Conservation (phyloP, 2,113 vertebrate species). For the Zosterops japonicus region DNA sequence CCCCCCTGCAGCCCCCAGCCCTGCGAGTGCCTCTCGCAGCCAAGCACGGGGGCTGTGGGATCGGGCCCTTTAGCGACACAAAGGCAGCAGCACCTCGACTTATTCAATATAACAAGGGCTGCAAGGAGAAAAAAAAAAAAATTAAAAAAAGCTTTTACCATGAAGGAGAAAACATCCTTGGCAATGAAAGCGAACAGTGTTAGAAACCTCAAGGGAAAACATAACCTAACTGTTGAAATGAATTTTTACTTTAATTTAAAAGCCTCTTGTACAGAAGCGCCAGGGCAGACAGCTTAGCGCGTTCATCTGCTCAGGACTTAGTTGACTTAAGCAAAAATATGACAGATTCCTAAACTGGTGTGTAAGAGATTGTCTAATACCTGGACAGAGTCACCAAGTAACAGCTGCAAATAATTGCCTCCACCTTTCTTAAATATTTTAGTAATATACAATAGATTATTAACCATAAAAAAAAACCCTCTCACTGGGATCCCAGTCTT, state of each 20-base stretch:
- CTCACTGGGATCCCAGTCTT: background rate
- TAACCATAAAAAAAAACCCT: background rate
- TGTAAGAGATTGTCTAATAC: background rate
- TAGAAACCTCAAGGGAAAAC: conserved; percentile 62
- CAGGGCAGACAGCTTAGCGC: background rate
- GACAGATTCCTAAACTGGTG: background rate
- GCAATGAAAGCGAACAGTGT: conserved; percentile 4
- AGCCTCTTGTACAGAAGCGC: background rate
- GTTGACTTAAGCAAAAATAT: conserved; percentile 39
- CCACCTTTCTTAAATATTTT: background rate
- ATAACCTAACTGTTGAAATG: conserved; percentile 32
- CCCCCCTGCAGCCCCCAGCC: background rate
- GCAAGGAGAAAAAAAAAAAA: background rate
- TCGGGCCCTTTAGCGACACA: fast-evolving
- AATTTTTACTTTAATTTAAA: conserved; percentile 61
- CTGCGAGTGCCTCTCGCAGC: background rate
- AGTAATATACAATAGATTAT: background rate
- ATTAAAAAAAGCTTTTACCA: conserved; percentile 27
- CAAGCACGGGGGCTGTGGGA: fast-evolving
- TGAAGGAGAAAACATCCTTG: background rate
- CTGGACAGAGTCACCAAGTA: background rate
- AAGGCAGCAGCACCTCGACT: background rate
- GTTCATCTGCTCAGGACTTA: background rate
- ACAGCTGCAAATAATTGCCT: conserved; percentile 25
- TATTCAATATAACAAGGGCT: background rate